Base-by-base conservation (phyloP, 2,888 invertebrate genomes). In the Oscheius myriophilus region DNA sequence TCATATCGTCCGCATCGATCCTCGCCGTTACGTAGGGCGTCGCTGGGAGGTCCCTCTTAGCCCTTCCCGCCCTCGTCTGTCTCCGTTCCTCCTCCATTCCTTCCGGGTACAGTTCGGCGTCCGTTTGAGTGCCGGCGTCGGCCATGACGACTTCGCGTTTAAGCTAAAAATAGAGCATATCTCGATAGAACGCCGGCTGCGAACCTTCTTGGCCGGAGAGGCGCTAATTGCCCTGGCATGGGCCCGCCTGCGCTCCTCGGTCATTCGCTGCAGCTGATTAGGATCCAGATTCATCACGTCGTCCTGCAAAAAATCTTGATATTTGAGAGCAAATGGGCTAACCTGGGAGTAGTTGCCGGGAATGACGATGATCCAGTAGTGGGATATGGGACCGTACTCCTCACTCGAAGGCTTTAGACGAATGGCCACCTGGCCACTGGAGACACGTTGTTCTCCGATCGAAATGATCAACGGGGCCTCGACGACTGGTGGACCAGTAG, bases 311-410 rank as follows among this genome's bases (percentile, higher is more conserved):
- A 33, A 46, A n/a, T n/a, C n/a, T n/a, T n/a, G n/a, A n/a, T n/a
- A n/a, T n/a, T n/a, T n/a, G n/a, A n/a, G n/a, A n/a, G n/a, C 23
- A 23, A 25, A 58, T 42, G n/a, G n/a, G n/a, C 70, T 41, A 65
- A 76, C 76, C 65, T 69, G 64, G 7, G 73, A 67, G 52, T 62
- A 81, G 64, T 95, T 85, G 92, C 93, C 86, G 3, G 96, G 96
- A 25, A 98, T 95, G 69, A 97, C 95, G 82, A 96, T 92, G 85
- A 98, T 89, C 88, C 92, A 95, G 89, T 98, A 98, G 89, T 97
- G 95, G 69, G 94, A 94, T 82, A 98, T 95, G 9, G 95, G 95
- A 25, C 98, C 97, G 87, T 96, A 96, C 88, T 96, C 96, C 89
- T 97, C 97, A 0, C 95, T 95, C 0, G 97, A 96, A 89, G 94